Percentiles rank a stretch among this genome's conserved stretches.
Conservation (phyloP, 2,113 vertebrate species). For the Entelurus aequoreus region DNA sequence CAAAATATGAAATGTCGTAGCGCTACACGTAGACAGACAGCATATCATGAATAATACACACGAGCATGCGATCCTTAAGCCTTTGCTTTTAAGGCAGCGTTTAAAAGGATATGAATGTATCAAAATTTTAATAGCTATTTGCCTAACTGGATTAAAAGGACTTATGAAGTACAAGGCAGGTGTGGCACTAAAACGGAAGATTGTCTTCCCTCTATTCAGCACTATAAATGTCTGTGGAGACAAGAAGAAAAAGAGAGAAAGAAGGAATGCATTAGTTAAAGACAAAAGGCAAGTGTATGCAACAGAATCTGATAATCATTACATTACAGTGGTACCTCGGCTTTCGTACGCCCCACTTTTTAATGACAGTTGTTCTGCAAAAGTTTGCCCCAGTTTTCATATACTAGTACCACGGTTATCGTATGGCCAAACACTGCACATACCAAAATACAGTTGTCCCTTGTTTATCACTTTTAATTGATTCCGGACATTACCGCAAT, state of each 20-base stretch:
- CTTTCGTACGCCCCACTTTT: too few relatives aligned
- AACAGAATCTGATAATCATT: too few relatives aligned
- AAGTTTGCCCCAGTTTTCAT: too few relatives aligned
- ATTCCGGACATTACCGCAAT: too few relatives aligned
- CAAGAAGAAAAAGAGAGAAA: constrained; percentile 48
- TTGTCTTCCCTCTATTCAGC: constrained; percentile 98
- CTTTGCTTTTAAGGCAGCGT: constrained; percentile 37
- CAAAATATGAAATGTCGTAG: not conserved
- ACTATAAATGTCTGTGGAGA: constrained; percentile 99
- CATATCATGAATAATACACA: constrained; percentile 54
- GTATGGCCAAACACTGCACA: too few relatives aligned
- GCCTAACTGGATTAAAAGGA: constrained; percentile 94
- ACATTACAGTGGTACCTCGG: too few relatives aligned
- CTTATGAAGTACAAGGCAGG: constrained; percentile 99
- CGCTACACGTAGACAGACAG: constrained; percentile 24
- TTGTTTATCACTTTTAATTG: too few relatives aligned
- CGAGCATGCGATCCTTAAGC: constrained; percentile 40
- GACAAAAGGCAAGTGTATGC: too few relatives aligned
- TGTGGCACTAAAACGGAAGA: constrained; percentile 99
- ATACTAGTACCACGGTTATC: too few relatives aligned
- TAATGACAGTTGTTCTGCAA: too few relatives aligned
- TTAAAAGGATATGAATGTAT: constrained; percentile 99
- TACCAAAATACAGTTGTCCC: too few relatives aligned
- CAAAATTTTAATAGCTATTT: constrained; percentile 99
- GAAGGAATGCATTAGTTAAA: constrained; percentile 1